Conservation (phyloP, 2,888 invertebrate genomes). For the Ophioninae sp. region DNA sequence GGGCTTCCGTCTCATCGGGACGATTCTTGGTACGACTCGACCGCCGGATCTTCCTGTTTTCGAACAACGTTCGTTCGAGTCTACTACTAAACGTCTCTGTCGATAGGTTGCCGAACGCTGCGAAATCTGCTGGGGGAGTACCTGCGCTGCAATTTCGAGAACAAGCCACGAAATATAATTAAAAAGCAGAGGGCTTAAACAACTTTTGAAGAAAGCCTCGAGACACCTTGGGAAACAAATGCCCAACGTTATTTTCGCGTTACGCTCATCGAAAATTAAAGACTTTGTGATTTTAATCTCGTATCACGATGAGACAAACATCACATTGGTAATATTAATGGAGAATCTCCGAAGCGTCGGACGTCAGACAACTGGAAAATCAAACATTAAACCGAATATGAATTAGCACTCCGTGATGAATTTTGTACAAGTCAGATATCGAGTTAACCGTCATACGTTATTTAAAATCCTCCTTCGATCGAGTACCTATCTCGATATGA, state of each 20-base stretch:
- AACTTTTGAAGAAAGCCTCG: neutral
- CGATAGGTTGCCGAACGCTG: no score
- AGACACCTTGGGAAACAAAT: no score
- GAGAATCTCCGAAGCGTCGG: neutral
- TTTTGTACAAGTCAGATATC: neutral
- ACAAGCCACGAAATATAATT: neutral
- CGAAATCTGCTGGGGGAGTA: no score
- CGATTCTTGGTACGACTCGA: no score
- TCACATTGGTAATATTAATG: neutral
- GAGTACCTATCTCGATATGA: neutral
- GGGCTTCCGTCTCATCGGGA: no score
- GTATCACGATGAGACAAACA: neutral
- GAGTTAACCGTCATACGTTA: neutral
- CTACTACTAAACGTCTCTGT: no score
- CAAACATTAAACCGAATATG: neutral
- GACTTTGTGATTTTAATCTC: neutral
- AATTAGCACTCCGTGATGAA: neutral
- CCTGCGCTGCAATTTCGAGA: no score
- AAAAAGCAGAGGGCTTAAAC: neutral
- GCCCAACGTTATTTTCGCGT: no score
- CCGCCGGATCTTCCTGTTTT: no score
- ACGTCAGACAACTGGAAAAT: neutral
- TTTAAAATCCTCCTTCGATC: no score
- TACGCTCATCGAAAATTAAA: neutral
- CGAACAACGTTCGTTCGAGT: no score